A percentile compares a stretch with the other conserved stretches of the same genome.
Evolutionary conservation across 37 sponge, comb jelly and placozoan genomes (phyloP).

Genomic region (Axinella damicornis): DNA sequence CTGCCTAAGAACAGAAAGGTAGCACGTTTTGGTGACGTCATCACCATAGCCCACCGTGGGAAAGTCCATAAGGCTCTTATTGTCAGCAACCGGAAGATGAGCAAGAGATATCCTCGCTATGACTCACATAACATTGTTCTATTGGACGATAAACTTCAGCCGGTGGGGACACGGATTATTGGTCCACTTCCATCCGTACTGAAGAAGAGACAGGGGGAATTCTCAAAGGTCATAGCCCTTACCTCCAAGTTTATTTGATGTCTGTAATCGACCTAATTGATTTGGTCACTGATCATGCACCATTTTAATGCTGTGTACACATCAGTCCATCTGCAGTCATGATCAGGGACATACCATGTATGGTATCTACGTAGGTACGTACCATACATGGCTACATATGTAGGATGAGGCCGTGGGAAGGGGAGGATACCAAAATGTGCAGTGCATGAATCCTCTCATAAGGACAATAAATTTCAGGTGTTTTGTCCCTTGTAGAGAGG

Average conservation of each 20-base stretch:
- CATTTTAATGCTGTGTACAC: no score
- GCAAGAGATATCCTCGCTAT: slow-evolving; percentile 66
- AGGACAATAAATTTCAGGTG: no score
- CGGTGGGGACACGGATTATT: slow-evolving; percentile 77
- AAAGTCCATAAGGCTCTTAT: slow-evolving; percentile 79
- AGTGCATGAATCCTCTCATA: no score
- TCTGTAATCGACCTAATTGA: neutral
- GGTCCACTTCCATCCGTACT: slow-evolving; percentile 72
- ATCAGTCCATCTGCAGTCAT: no score
- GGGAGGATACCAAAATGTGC: no score
- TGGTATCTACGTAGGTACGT: no score
- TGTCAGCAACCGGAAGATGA: slow-evolving; percentile 57
- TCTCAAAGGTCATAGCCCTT: slow-evolving; percentile 71
- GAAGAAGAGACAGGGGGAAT: slow-evolving; percentile 43
- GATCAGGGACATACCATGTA: no score
- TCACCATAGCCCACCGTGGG: slow-evolving; percentile 73
- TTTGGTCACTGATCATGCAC: no score
- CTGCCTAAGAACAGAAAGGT: slow-evolving; percentile 59
- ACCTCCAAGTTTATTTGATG: slow-evolving; percentile 66
- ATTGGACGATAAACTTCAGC: slow-evolving; percentile 74
- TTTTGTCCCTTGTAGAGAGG: no score
- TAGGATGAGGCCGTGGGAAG: no score
- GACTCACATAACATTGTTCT: slow-evolving; percentile 67
- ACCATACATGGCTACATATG: no score
- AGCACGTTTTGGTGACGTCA: slow-evolving; percentile 75